Conservation (phyloP, 2,888 invertebrate species). For the Xestia xanthographa region DNA sequence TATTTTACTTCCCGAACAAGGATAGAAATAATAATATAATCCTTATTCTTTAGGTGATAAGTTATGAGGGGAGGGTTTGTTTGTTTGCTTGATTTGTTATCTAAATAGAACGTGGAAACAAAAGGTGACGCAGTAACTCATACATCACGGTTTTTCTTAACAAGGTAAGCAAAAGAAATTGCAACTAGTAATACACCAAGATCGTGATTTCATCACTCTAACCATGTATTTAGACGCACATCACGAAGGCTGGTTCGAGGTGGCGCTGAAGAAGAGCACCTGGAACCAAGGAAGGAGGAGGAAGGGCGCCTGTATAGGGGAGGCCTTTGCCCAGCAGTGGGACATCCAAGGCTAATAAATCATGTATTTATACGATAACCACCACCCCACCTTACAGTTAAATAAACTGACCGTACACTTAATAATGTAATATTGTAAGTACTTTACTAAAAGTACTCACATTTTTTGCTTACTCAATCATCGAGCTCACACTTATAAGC, state of each 20-base stretch:
- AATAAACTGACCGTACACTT: not conserved
- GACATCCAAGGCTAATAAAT: too few species aligned
- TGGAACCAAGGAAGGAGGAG: too few species aligned
- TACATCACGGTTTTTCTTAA: not conserved
- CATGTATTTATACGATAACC: too few species aligned
- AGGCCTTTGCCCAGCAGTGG: too few species aligned
- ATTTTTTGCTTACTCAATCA: not conserved
- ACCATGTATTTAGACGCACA: not conserved
- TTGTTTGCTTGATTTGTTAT: slow-evolving; percentile 34
- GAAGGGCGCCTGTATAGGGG: too few species aligned
- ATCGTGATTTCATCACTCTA: not conserved
- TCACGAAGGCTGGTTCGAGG: too few species aligned
- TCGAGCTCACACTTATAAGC: not conserved
- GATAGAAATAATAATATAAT: slow-evolving; percentile 57
- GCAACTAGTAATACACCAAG: not conserved
- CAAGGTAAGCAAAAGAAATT: not conserved
- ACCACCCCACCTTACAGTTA: too few species aligned
- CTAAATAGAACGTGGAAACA: slow-evolving; percentile 1
- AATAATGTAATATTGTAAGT: not conserved
- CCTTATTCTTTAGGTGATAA: slow-evolving; percentile 47
- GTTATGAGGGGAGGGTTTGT: slow-evolving; percentile 29
- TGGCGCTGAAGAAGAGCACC: too few species aligned
- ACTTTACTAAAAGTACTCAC: not conserved
- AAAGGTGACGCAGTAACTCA: not conserved
- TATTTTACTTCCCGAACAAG: slow-evolving; percentile 64